Evolutionary conservation across 2,888 invertebrate genomes (phyloP), one percentile per base, ranked within the genome.

Genomic region (Synergus itoensis): DNA sequence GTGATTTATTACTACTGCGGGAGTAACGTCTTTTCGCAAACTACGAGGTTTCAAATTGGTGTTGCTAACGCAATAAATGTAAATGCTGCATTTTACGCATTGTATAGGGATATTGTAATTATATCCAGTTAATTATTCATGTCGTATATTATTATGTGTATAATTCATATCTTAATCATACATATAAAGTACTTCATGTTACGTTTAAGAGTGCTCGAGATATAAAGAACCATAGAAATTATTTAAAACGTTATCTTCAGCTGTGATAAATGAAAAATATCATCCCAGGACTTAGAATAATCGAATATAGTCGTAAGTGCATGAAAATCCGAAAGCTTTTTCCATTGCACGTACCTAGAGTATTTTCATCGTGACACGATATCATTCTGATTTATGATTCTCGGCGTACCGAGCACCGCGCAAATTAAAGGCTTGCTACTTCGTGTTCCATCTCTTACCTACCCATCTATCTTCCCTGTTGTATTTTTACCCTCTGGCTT

Each of bases 361-460:
- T n/a, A 73, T 73, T 73, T 73, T 53, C 48, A 73, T 14, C 73
- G 53, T 73, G 73, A 48, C 73, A 73, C 53, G 73, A 73, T 53
- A 73, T 73, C 73, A 21, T 36, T 53, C 53, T 73, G 73, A 73
- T 73, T 73, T 73, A 73, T 73, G 73, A 73, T 48, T 36, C 53
- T 53, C 73, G 53, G 73, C 53, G 48, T 53, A 53, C 73, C 73
- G 53, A 73, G 73, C 9, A 73, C 73, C 36, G 73, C n/a, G 53
- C 73, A 73, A 73, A 73, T 73, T 73, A 73, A 73, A 73, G 73
- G 36, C 73, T 73, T 57, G 73, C 73, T 73, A 53, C 53, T 73
- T 28, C 73, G 53, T 73, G 73, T 57, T 73, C 36, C 73, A 73
- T 73, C 53, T 73, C 48, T 67, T 57, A 36, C 53, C 53, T 73